Evolutionary conservation across 2,888 invertebrate species (phyloP), one percentile per base, ranked within the genome.

Genomic region (Apeira syringaria): DNA sequence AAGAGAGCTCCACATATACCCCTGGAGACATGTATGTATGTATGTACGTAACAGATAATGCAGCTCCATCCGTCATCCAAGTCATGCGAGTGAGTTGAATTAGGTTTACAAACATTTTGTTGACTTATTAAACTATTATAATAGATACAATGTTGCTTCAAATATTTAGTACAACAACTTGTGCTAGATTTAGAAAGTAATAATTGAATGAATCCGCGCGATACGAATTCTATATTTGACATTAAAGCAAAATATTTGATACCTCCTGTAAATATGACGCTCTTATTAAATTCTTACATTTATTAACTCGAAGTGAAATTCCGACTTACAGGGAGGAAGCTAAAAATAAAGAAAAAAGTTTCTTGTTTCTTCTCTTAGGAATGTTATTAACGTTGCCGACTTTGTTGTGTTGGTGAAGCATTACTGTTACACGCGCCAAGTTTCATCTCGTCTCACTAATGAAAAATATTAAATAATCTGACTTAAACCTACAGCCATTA

Each of bases 271-370:
- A 80, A 78, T 77, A 77, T 77, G 78, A 79, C 72, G 75, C 75
- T 80, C 75, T 84, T 87, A 86, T 87, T 86, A 87, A 88, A 86
- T 87, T 86, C 83, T 69, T 74, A 72, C 74, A 79, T 77, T 80
- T 83, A 77, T 81, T 73, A 76, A 74, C 68, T 71, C 69, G 73
- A 68, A 68, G 70, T 77, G 75, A 79, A 82, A 79, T 69, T 68
- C 70, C 63, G 68, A 74, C 73, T 75, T 72, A 70, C 67, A 67
- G 60, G 67, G 68, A 68, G 45, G 68, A 73, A 66, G 67, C 74
- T 64, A 66, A 66, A 68, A 45, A 73, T 64, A 39, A 27, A 57
- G 39, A 64, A 72, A 77, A 73, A 73, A 82, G 72, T 80, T 78
- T 74, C 68, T 58, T 68, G 68, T 77, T 83, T 76, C 80, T 80